A percentile compares a stretch with the other conserved stretches of the same genome.
Evolutionary conservation across 2,797 vertebrate genomes (phyloP).

Genomic region (Molossus molossus): DNA sequence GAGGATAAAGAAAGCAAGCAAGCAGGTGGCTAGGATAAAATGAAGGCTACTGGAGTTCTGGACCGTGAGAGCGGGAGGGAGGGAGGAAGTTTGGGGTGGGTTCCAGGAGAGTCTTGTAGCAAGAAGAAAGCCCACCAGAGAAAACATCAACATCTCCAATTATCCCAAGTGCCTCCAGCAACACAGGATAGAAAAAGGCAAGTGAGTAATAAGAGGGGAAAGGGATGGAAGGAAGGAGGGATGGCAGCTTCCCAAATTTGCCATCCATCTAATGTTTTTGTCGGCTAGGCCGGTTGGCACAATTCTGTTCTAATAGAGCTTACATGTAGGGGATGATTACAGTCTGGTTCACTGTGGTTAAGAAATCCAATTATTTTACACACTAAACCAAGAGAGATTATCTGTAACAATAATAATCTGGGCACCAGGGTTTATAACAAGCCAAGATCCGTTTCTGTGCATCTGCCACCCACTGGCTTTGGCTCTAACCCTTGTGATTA

Average conservation of each 20-base stretch:
- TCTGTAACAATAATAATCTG: background rate
- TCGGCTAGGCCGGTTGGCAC: background rate
- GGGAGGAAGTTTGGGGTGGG: background rate
- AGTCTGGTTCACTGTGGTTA: slow-evolving; percentile 16
- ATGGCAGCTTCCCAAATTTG: background rate
- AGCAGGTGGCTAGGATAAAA: background rate
- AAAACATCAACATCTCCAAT: background rate
- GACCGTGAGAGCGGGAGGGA: background rate
- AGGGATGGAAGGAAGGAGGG: background rate
- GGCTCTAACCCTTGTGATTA: slow-evolving; percentile 17
- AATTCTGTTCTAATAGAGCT: background rate
- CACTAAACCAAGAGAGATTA: background rate
- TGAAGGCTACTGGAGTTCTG: background rate
- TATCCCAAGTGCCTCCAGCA: background rate
- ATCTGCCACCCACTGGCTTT: slow-evolving; percentile 16
- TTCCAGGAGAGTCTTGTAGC: background rate
- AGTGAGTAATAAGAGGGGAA: background rate
- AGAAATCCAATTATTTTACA: slow-evolving; percentile 27
- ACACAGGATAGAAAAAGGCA: background rate
- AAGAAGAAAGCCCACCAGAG: background rate
- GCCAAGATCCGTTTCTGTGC: slow-evolving; percentile 10
- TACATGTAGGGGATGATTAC: background rate
- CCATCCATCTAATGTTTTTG: background rate
- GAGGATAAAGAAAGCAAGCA: too few species aligned
- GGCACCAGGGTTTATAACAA: background rate